A percentile compares a stretch with the other conserved stretches of the same genome.
Conservation (phyloP, 2,113 vertebrate genomes). For the Dromaius novaehollandiae region DNA sequence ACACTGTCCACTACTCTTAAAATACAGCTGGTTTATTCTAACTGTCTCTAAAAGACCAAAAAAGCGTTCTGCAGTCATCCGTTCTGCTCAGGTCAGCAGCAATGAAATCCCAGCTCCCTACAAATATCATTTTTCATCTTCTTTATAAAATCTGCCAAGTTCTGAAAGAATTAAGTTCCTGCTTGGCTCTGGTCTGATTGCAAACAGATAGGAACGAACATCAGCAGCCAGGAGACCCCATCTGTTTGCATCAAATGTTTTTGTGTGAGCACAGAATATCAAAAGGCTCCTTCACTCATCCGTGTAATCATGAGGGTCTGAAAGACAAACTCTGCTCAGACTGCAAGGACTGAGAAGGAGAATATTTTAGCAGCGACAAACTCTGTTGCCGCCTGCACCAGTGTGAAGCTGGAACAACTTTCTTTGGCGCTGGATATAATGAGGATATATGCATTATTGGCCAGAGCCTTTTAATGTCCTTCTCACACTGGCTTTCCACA, state of each 20-base stretch:
- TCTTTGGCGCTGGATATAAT: background rate
- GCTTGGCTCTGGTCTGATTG: background rate
- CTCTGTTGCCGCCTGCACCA: background rate
- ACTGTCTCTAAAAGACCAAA: background rate
- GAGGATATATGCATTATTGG: background rate
- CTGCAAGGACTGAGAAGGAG: background rate
- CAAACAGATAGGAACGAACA: slow-evolving; percentile 5
- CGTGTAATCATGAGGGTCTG: background rate
- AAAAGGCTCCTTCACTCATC: background rate
- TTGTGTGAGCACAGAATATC: background rate
- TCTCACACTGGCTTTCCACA: background rate
- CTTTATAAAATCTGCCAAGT: background rate
- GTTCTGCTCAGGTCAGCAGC: background rate
- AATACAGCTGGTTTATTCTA: background rate
- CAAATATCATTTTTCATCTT: slow-evolving; percentile 37
- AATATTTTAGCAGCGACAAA: background rate
- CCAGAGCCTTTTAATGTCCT: background rate
- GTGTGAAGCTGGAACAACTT: background rate
- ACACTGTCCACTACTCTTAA: background rate
- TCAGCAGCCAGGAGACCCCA: background rate
- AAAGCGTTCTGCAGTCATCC: background rate
- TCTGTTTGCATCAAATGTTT: slow-evolving; percentile 16
- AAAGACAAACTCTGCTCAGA: background rate
- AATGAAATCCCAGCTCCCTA: background rate
- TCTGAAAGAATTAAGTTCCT: slow-evolving; percentile 21